These are phyloP conservation scores for Eurystomus gularis DNA, from an alignment of 2,113 vertebrate genomes.

Conservation along the genomic window DNA sequence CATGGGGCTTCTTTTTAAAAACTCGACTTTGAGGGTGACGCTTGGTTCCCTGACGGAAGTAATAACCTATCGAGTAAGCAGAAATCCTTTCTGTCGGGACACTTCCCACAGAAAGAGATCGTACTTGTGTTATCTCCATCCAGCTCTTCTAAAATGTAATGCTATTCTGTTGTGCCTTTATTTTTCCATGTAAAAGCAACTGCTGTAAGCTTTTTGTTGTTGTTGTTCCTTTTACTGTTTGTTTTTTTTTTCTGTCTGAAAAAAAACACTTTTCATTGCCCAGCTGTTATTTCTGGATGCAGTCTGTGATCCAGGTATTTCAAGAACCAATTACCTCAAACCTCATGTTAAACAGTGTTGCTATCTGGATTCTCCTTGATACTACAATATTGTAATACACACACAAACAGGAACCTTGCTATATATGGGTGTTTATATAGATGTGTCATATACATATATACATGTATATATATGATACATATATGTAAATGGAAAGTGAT, in stretches of 20 bases:
- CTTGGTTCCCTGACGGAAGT: background rate
- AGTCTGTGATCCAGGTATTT: slow-evolving; percentile 81
- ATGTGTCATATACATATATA: slow-evolving; percentile 35
- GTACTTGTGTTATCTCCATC: slow-evolving; percentile 23
- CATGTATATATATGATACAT: background rate
- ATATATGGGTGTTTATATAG: slow-evolving; percentile 56
- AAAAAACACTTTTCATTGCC: slow-evolving; percentile 58
- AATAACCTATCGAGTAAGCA: background rate
- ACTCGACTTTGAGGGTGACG: background rate
- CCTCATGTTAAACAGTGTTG: slow-evolving; percentile 81
- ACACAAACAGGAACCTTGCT: slow-evolving; percentile 70
- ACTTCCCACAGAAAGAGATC: slow-evolving; percentile 15
- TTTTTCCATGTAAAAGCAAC: slow-evolving; percentile 80
- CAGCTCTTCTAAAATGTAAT: slow-evolving; percentile 61
- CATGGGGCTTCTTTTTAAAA: background rate
- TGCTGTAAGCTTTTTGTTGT: slow-evolving; percentile 73
- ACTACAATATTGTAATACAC: slow-evolving; percentile 66
- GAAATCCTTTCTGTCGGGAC: slow-evolving; percentile 14
- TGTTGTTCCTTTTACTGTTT: slow-evolving; percentile 1
- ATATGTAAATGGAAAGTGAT: slow-evolving; percentile 55
- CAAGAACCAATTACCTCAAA: slow-evolving; percentile 91
- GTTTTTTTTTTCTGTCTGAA: slow-evolving; percentile 31
- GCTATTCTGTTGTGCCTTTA: slow-evolving; percentile 83
- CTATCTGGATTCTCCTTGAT: slow-evolving; percentile 75
- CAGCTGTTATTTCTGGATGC: slow-evolving; percentile 78